Percentiles rank a stretch among this genome's conserved stretches.
phyloP scores from a whole-genome alignment of 2,888 invertebrate species.

The Nemurella pictetii region DNA sequence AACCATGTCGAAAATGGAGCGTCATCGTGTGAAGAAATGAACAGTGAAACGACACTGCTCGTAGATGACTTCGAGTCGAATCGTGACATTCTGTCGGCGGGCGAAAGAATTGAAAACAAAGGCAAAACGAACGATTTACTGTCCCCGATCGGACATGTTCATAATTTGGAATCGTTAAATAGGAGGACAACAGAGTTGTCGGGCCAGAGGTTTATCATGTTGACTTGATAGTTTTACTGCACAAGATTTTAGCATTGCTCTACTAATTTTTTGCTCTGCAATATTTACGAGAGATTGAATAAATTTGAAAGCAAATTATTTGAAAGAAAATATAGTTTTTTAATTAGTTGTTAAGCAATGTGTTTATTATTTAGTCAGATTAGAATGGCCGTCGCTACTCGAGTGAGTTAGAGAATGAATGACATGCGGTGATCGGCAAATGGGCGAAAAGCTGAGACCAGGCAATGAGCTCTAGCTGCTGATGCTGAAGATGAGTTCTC shows the following conservation, averaged over 20 bases:
- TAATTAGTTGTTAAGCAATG: conserved; percentile 35
- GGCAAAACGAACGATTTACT: not conserved
- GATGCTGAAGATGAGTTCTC: conserved; percentile 25
- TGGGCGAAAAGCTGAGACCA: conserved; percentile 33
- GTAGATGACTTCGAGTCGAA: not conserved
- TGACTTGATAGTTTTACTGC: not conserved
- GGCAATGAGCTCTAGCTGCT: conserved; percentile 32
- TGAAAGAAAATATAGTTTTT: conserved; percentile 32
- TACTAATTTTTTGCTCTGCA: not conserved
- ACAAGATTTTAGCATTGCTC: not conserved
- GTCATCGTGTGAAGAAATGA: not conserved
- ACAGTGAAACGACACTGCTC: not conserved
- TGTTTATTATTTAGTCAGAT: conserved; percentile 27
- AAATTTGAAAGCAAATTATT: conserved; percentile 35
- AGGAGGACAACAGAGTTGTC: not conserved
- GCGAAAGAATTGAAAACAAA: not conserved
- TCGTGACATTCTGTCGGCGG: not conserved
- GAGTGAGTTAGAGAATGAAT: conserved; percentile 41
- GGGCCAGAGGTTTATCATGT: not conserved
- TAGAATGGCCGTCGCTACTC: conserved; percentile 33
- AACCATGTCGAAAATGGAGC: not conserved
- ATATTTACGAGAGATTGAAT: not conserved
- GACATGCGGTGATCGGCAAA: conserved; percentile 39
- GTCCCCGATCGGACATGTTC: not conserved
- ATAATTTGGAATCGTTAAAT: not conserved